These are phyloP conservation scores for Junonia oenone DNA, from an alignment of 2,888 invertebrate species.

Conservation along the genomic window DNA sequence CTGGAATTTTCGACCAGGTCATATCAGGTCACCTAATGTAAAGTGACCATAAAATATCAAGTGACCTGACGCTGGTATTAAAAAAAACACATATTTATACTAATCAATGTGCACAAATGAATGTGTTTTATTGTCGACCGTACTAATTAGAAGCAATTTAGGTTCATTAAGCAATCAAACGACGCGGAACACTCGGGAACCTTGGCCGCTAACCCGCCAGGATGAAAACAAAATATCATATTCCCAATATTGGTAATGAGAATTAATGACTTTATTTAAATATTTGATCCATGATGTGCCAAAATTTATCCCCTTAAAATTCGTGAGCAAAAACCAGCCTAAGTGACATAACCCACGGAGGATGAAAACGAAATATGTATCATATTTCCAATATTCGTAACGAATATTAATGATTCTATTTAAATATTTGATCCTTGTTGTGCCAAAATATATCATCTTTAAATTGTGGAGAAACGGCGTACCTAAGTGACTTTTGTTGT, in stretches of 20 bases:
- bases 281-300: neutral
- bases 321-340: no score
- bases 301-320: neutral
- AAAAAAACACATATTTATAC: neutral
- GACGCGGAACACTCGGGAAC: slow-evolving; percentile 25
- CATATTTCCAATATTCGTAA: neutral
- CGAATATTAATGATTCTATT: neutral
- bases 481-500: no score
- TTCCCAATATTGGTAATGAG: neutral
- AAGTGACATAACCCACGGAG: no score
- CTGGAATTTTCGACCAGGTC: no score
- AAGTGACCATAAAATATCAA: no score
- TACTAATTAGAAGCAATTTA: slow-evolving; percentile 27
- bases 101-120: neutral
- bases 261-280: neutral
- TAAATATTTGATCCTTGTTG: no score
- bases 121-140: slow-evolving; percentile 4
- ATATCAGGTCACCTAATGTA: no score
- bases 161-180: slow-evolving; percentile 25
- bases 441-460: no score
- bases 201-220: slow-evolving; percentile 10
- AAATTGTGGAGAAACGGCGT: no score
- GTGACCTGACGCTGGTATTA: no score
- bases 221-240: slow-evolving; percentile 9
- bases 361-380: no score